phyloP scores from a whole-genome alignment of 1,140 invertebrate species.

The Calosoma granatense region DNA sequence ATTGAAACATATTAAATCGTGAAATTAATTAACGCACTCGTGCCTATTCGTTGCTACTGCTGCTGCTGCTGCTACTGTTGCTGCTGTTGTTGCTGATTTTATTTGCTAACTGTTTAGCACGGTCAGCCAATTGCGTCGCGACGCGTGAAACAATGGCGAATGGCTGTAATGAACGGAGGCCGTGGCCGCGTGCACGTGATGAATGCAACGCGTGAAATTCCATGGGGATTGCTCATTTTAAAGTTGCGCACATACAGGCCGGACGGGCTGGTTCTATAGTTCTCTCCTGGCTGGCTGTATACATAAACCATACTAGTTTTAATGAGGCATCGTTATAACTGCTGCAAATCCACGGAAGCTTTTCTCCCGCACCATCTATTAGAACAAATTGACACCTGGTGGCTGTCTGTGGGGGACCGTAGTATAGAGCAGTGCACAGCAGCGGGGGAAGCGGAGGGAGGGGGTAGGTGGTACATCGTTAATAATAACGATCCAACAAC shows the following conservation, averaged over 20 bases:
- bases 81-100: too few species aligned
- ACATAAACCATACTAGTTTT: slow-evolving; percentile 24
- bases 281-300: not conserved
- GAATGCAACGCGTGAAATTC: not conserved
- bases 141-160: too few species aligned
- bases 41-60: too few species aligned
- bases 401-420: slow-evolving; percentile 9
- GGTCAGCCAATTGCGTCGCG: too few species aligned
- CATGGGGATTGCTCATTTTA: not conserved
- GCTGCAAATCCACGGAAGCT: slow-evolving; percentile 21
- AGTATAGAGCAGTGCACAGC: not conserved
- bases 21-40: too few species aligned
- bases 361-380: slow-evolving; percentile 30
- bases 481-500: slow-evolving; percentile 16
- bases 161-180: too few species aligned
- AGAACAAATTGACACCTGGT: slow-evolving; percentile 34
- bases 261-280: not conserved
- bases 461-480: slow-evolving; percentile 14
- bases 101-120: too few species aligned
- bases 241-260: not conserved
- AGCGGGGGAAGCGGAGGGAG: not conserved
- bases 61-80: too few species aligned
- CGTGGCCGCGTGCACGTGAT: too few species aligned
- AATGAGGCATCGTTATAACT: slow-evolving; percentile 31
- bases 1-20: not conserved